Evolutionary conservation across 2,888 invertebrate species (phyloP).

Genomic region (Trachelus tabidus): DNA sequence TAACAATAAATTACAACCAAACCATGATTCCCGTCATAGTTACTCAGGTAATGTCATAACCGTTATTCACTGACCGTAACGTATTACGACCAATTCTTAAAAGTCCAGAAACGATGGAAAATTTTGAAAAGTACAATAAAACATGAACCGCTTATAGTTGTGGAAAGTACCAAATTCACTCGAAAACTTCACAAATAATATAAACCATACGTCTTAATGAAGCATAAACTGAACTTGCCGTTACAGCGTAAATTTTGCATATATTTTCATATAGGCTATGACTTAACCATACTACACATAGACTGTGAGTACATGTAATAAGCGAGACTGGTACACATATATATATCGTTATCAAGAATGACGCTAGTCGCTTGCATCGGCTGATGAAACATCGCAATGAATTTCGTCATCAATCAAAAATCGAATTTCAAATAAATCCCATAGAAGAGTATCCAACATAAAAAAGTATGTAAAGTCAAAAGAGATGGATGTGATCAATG

Average conservation of each 20-base stretch:
- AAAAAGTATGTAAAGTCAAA: background rate
- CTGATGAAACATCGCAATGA: slow-evolving; percentile 34
- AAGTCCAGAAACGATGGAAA: background rate
- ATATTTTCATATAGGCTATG: background rate
- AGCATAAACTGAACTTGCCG: too few relatives aligned
- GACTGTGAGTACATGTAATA: background rate
- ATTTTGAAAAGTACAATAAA: too few relatives aligned
- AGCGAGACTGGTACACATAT: background rate
- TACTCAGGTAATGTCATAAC: background rate
- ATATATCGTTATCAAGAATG: slow-evolving; percentile 16
- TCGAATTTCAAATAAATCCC: background rate
- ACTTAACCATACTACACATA: background rate
- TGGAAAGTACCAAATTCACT: too few relatives aligned
- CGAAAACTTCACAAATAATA: too few relatives aligned
- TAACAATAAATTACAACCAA: background rate
- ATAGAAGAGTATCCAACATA: background rate
- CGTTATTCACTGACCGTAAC: background rate
- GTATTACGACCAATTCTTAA: background rate
- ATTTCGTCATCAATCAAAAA: slow-evolving; percentile 24
- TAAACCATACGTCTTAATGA: too few relatives aligned
- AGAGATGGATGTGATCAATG: background rate
- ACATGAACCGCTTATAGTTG: too few relatives aligned
- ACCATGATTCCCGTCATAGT: background rate
- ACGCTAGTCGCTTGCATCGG: slow-evolving; percentile 25
- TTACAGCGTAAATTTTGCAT: too few relatives aligned